These are phyloP conservation scores for Palythoa grandis DNA, from an alignment of 92 coral and sea anemone species.

Conservation along the genomic window DNA sequence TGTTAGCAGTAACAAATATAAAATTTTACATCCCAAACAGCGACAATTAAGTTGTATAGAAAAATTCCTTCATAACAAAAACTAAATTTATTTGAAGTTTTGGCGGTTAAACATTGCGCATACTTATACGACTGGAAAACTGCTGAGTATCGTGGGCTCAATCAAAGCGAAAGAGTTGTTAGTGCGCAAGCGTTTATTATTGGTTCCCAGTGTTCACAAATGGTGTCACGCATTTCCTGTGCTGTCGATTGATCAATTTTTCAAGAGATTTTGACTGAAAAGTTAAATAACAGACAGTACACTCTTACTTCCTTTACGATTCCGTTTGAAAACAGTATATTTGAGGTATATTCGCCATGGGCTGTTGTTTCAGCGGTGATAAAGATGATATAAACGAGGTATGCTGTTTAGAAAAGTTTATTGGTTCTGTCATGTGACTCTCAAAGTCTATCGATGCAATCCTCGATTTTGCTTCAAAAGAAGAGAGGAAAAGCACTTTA, in stretches of 20 bases:
- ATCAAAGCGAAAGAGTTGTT: neutral
- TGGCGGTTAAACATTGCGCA: constrained; percentile 38
- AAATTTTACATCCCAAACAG: neutral
- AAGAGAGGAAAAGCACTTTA: neutral
- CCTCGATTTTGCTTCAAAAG: neutral
- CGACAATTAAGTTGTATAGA: neutral
- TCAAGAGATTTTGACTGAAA: neutral
- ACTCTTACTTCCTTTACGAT: neutral
- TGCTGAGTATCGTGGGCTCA: constrained; percentile 28
- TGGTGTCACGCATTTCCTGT: neutral
- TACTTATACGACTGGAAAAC: neutral
- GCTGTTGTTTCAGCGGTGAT: constrained; percentile 92
- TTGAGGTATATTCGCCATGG: constrained; percentile 62
- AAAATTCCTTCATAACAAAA: neutral
- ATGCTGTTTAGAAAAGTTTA: constrained; percentile 17
- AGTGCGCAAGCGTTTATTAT: neutral
- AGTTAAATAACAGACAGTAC: neutral
- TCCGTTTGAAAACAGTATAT: neutral
- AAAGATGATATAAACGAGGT: constrained; percentile 79
- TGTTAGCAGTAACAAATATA: neutral
- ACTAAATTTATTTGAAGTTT: constrained; percentile 27
- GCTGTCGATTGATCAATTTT: neutral
- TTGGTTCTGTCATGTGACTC: constrained; percentile 23
- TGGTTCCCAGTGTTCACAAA: neutral
- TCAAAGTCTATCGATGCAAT: neutral